Conservation (phyloP, 1,140 invertebrate genomes). For the Helicoverpa zea region DNA sequence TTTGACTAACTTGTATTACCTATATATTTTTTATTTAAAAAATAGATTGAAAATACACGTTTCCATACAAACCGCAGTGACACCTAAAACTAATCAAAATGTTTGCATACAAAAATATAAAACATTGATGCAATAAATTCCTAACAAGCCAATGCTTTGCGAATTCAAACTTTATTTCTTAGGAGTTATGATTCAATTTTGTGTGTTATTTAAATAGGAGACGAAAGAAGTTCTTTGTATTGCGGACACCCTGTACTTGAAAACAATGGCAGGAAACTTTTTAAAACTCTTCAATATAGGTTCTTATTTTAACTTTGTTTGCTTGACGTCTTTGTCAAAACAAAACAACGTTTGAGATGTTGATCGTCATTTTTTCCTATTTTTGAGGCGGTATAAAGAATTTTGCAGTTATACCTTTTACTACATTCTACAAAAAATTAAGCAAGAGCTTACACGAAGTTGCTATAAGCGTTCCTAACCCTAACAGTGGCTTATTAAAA, state of each 20-base stretch:
- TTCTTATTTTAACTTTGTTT: conserved; percentile 25
- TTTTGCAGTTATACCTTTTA: no score
- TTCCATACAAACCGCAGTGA: not conserved
- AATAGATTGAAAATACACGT: not conserved
- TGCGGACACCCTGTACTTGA: conserved; percentile 1
- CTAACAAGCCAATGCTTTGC: not conserved
- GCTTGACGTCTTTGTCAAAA: conserved; percentile 27
- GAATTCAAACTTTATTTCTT: not conserved
- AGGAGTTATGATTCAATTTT: not conserved
- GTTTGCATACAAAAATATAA: conserved; percentile 28
- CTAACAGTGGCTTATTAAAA: no score
- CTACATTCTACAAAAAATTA: no score
- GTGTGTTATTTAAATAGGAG: not conserved
- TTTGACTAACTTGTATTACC: no score
- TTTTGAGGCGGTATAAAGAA: not conserved
- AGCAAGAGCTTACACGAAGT: no score
- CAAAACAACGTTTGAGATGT: conserved; percentile 6
- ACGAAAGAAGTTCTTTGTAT: conserved; percentile 26
- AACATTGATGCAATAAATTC: conserved; percentile 27
- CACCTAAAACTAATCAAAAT: conserved; percentile 19
- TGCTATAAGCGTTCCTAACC: no score
- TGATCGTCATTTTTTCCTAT: not conserved
- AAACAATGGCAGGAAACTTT: conserved; percentile 24
- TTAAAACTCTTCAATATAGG: conserved; percentile 27
- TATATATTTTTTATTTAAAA: no score